These are phyloP conservation scores for Scaptomyza hsui DNA, from an alignment of 1,140 invertebrate species.

Conservation along the genomic window DNA sequence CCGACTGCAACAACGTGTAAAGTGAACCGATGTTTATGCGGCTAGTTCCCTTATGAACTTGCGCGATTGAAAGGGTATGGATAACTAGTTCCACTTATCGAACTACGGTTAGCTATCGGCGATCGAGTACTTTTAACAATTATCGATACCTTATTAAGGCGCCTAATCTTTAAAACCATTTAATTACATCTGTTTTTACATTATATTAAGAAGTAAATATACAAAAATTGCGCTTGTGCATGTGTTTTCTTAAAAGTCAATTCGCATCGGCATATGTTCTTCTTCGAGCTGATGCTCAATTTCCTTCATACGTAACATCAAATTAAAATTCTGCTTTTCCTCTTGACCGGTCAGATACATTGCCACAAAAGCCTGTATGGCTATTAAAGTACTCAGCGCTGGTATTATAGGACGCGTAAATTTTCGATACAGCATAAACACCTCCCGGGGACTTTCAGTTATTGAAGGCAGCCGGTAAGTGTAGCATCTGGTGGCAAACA, in stretches of 20 bases:
- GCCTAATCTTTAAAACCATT: not conserved
- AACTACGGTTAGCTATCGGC: not conserved
- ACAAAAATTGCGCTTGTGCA: not conserved
- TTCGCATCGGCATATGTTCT: constrained; percentile 41
- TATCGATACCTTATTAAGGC: not conserved
- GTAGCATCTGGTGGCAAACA: constrained; percentile 84
- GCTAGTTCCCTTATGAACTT: constrained; percentile 13
- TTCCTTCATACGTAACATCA: constrained; percentile 72
- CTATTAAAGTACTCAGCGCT: constrained; percentile 73
- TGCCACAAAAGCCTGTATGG: constrained; percentile 82
- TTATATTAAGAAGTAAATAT: constrained; percentile 8
- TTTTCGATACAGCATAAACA: constrained; percentile 80
- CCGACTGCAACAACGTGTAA: constrained; percentile 71
- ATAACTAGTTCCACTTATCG: not conserved
- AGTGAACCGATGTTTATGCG: constrained; percentile 23
- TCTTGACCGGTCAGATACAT: constrained; percentile 84
- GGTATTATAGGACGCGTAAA: constrained; percentile 82
- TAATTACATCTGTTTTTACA: constrained; percentile 2
- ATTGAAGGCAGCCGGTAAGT: constrained; percentile 84
- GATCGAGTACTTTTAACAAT: not conserved
- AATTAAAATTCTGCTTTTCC: constrained; percentile 75
- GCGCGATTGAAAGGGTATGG: not conserved
- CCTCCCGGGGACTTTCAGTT: constrained; percentile 81
- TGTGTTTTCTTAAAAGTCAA: constrained; percentile 44
- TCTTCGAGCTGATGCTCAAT: constrained; percentile 64